Conservation (phyloP, 2,888 invertebrate genomes). For the Rhogogaster chlorosoma region DNA sequence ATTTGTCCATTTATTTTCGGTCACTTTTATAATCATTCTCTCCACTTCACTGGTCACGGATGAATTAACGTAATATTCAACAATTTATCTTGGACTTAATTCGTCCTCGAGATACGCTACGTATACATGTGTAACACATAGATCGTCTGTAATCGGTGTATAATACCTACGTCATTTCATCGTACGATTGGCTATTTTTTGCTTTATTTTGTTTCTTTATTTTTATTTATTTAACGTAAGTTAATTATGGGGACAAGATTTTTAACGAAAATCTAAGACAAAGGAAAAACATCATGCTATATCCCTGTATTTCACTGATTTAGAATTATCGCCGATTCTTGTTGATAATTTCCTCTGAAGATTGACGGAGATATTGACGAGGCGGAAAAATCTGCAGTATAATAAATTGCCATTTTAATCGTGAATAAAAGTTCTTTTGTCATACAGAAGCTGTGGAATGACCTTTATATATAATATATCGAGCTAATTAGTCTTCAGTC, state of each 20-base stretch:
- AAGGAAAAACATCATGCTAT: background rate
- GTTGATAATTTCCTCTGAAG: background rate
- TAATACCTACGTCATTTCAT: background rate
- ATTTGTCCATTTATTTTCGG: background rate
- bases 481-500: background rate
- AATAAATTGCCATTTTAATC: background rate
- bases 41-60: background rate
- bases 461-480: background rate
- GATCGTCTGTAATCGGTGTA: background rate
- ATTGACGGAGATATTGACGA: background rate
- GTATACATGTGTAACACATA: background rate
- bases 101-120: background rate
- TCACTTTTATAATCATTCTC: background rate
- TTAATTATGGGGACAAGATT: too few species aligned
- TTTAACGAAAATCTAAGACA: background rate
- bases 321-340: background rate
- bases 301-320: background rate
- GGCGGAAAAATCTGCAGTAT: too few species aligned
- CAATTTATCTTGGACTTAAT: background rate
- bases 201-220: background rate
- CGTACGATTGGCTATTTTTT: background rate
- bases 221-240: background rate
- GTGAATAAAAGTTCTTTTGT: background rate
- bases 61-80: slow-evolving; percentile 13
- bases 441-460: background rate